Conservation (phyloP, 2,888 invertebrate species). For the Nipponacmea schrenckii region DNA sequence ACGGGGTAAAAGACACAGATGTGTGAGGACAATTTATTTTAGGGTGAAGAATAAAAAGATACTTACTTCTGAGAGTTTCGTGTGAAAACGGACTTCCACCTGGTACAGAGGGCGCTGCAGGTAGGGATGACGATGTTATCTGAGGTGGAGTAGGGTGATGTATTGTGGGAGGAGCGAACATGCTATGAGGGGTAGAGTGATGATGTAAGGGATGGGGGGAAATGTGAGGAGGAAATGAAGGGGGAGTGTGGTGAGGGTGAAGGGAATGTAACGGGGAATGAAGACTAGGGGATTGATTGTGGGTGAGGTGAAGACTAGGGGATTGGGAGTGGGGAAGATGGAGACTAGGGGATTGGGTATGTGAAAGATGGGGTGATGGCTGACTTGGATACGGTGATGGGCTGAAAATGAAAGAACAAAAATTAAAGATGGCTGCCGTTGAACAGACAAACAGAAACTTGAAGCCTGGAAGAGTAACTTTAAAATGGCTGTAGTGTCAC, state of each 20-base stretch:
- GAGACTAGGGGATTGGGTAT: conserved; percentile 21
- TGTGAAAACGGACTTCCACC: conserved; percentile 5
- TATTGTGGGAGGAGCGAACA: conserved; percentile 51
- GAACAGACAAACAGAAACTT: neutral
- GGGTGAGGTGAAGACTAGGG: conserved; percentile 26
- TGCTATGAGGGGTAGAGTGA: conserved; percentile 33
- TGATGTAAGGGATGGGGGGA: conserved; percentile 25
- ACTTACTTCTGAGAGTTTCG: conserved; percentile 34
- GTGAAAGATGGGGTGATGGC: conserved; percentile 18
- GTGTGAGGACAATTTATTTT: no score
- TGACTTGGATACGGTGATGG: conserved; percentile 18
- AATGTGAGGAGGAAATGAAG: conserved; percentile 27
- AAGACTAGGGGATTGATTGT: conserved; percentile 12
- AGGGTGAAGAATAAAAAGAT: no score
- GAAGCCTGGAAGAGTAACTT: neutral
- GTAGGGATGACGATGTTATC: conserved; percentile 4
- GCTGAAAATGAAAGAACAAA: neutral
- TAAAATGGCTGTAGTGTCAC: no score
- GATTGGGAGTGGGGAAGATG: conserved; percentile 16
- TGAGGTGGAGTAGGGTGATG: conserved; percentile 24
- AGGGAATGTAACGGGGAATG: conserved; percentile 32
- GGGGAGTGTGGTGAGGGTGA: conserved; percentile 31
- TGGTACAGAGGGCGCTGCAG: neutral
- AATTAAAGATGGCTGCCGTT: no score
- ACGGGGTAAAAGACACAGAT: no score